A percentile compares a stretch with the other conserved stretches of the same genome.
These are phyloP conservation scores for Drosophila fuyamai DNA, from an alignment of 1,140 invertebrate genomes.

Conservation along the genomic window DNA sequence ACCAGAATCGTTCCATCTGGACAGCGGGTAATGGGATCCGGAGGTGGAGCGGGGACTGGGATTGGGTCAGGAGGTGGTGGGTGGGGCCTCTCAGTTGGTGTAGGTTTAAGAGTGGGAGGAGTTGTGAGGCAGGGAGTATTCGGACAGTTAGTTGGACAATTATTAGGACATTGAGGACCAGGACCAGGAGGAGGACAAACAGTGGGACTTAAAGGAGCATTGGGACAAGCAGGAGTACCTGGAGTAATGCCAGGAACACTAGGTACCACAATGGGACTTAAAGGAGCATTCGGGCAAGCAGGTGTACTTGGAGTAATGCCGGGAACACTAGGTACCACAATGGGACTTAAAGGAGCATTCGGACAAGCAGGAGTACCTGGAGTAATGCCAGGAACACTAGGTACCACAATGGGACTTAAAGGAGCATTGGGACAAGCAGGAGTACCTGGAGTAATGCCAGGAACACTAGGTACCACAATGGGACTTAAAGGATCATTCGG, in stretches of 20 bases:
- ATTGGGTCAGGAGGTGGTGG: not conserved
- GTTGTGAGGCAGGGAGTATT: not conserved
- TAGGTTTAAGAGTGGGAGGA: not conserved
- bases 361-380: no score
- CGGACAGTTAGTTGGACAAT: not conserved
- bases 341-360: not conserved
- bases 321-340: not conserved
- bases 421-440: conserved; percentile 1
- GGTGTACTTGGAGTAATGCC: no score
- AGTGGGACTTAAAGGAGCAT: not conserved
- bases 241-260: not conserved
- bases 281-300: no score
- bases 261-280: no score
- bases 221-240: not conserved
- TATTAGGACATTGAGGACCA: not conserved
- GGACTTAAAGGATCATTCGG: conserved; percentile 1
- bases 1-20: conserved; percentile 51
- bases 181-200: not conserved
- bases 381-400: no score
- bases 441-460: not conserved
- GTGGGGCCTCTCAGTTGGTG: not conserved
- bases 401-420: not conserved
- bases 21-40: conserved; percentile 36
- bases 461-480: not conserved
- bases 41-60: conserved; percentile 12